These are phyloP conservation scores for Patiria miniata DNA, from an alignment of 35 echinoderm and acorn worm genomes.

Conservation along the genomic window DNA sequence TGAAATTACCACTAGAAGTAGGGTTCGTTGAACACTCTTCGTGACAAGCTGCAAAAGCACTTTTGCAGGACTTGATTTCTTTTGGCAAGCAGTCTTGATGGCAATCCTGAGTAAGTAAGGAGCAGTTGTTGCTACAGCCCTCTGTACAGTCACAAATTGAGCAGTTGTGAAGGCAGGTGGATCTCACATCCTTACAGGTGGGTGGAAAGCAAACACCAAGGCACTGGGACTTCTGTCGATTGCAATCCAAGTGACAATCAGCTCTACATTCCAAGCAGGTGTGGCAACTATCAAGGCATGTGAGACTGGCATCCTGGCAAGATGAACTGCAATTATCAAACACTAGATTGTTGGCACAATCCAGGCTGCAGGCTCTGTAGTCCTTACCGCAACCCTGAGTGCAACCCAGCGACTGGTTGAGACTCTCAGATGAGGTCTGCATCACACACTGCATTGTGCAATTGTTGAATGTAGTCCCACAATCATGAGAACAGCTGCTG, in stretches of 20 bases:
- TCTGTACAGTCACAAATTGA: conserved; percentile 20
- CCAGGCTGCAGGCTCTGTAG: neutral
- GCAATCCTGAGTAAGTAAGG: neutral
- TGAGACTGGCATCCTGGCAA: neutral
- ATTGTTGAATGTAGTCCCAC: neutral
- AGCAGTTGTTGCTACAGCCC: conserved; percentile 17
- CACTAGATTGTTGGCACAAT: neutral
- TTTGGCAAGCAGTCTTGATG: neutral
- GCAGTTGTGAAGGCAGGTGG: conserved; percentile 23
- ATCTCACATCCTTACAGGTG: conserved; percentile 7
- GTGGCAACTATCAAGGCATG: neutral
- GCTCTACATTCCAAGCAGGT: conserved; percentile 20
- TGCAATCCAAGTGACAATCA: conserved; percentile 36
- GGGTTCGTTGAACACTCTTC: neutral
- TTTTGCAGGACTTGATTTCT: neutral
- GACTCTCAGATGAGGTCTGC: neutral
- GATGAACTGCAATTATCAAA: conserved; percentile 28
- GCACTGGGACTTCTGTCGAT: neutral
- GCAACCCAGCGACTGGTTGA: neutral
- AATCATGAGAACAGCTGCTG: neutral
- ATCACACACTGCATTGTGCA: conserved; percentile 9
- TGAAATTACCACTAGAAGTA: neutral
- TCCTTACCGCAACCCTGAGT: neutral
- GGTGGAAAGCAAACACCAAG: conserved; percentile 26
- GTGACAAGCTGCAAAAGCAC: neutral